A percentile compares a stretch with the other conserved stretches of the same genome.
Conservation (phyloP, 2,888 invertebrate species). For the Perizoma flavofasciatum region DNA sequence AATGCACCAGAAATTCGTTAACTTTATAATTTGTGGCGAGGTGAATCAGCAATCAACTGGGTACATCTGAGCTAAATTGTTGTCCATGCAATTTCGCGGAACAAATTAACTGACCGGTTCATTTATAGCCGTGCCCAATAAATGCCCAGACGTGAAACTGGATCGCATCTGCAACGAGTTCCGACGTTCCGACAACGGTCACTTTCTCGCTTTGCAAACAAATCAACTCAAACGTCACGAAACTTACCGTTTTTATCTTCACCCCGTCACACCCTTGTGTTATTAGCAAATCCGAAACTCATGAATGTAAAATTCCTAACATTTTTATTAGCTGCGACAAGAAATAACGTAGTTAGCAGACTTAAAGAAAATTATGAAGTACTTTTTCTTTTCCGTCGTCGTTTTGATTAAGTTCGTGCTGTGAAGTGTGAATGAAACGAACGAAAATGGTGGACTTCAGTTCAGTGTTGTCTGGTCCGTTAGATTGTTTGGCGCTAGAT, state of each 20-base stretch:
- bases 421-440: constrained; percentile 51
- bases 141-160: constrained; percentile 68
- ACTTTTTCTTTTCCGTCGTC: constrained; percentile 69
- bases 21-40: constrained; percentile 31
- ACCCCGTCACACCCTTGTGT: constrained; percentile 44
- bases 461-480: no score
- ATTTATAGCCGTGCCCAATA: constrained; percentile 67
- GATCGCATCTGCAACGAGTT: constrained; percentile 66
- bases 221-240: constrained; percentile 69
- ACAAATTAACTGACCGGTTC: constrained; percentile 67
- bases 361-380: constrained; percentile 52
- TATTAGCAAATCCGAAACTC: constrained; percentile 54
- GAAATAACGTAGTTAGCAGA: constrained; percentile 55
- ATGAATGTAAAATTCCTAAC: constrained; percentile 53
- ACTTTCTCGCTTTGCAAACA: constrained; percentile 80
- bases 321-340: constrained; percentile 69
- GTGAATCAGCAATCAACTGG: constrained; percentile 55
- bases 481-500: neutral
- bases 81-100: constrained; percentile 44
- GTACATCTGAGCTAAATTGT: constrained; percentile 41
- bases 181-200: constrained; percentile 72
- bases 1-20: constrained; percentile 39
- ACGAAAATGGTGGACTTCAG: no score
- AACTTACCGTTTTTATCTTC: constrained; percentile 68
- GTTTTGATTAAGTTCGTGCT: constrained; percentile 74